Evolutionary conservation across 1,140 invertebrate genomes (phyloP), one percentile per base, ranked within the genome.

Genomic region (Drosophila lowei): DNA sequence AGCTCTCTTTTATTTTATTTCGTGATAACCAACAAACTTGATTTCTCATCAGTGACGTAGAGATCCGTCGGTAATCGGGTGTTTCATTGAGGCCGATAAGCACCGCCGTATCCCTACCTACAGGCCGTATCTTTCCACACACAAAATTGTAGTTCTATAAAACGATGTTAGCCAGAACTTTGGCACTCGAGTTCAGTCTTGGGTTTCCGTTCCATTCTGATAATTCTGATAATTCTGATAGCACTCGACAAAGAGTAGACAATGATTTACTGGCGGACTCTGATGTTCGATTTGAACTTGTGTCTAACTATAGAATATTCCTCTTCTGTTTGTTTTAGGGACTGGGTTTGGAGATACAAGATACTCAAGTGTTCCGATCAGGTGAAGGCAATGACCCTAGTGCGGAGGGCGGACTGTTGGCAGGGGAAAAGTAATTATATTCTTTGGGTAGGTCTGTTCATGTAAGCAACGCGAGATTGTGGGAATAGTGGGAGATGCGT

Each of bases 381-480:
- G 60, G 21, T 46, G 30, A 53, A 48, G 64, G 48, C 64, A 66
- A 54, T 25, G 64, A 47, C 48, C 62, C 42, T 38, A 38, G 34
- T 3, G 34, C 0, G 0, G 3, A 38, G 4, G 5, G 34, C 23
- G 23, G 23, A 5, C 3, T 2, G 3, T 0, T 25, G 34, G 34
- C 11, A 8, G 15, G 15, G 28, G 8, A 60, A 58, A 70, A 16
- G 21, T 23, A 42, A 72, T 21, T 38, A 70, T 56, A 61, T 60
- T 60, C 44, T 77, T 73, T 48, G 79, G 55, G 70, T 72, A 64
- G 68, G 56, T 73, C 56, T 64, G 41, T 48, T 70, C 44, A 2
- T n/a, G 21, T 23, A 13, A 38, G 6, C 8, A 34, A 34, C 3
- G 18, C 23, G 9, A 13, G 11, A 38, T 11, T 38, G 34, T 4